These are phyloP conservation scores for Zootoca vivipara DNA, from an alignment of 2,113 vertebrate genomes.

Conservation along the genomic window DNA sequence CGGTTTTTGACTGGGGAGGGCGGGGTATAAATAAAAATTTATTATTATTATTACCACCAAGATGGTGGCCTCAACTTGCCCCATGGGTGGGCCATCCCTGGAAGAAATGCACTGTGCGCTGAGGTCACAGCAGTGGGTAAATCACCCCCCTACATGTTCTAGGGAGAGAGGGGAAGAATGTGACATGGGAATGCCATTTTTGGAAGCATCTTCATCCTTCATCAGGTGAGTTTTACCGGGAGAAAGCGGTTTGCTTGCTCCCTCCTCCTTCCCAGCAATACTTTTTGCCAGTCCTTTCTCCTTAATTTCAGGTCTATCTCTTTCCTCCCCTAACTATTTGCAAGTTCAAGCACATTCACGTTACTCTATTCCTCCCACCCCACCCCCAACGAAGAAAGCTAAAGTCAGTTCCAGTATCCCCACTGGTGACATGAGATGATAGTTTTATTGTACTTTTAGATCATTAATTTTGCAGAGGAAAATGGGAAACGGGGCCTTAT, in stretches of 20 bases:
- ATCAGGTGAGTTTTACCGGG: not conserved
- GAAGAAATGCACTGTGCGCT: not conserved
- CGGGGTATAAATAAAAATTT: too few species aligned
- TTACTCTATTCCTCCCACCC: conserved; percentile 22
- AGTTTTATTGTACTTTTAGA: conserved; percentile 69
- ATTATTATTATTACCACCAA: too few species aligned
- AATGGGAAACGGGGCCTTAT: conserved; percentile 73
- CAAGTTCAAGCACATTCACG: conserved; percentile 30
- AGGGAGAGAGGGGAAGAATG: not conserved
- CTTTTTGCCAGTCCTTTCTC: conserved; percentile 17
- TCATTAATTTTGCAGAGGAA: conserved; percentile 75
- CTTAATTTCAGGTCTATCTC: conserved; percentile 36
- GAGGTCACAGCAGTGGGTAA: not conserved
- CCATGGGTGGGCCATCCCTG: not conserved
- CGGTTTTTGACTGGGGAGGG: too few species aligned
- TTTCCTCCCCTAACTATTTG: conserved; percentile 57
- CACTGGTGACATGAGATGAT: conserved; percentile 52
- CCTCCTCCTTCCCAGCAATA: conserved; percentile 25
- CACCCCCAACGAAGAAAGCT: not conserved
- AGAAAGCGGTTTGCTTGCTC: conserved; percentile 13
- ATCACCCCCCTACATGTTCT: too few species aligned
- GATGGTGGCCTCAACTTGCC: too few species aligned
- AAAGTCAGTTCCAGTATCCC: conserved; percentile 39
- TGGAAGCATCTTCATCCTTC: not conserved
- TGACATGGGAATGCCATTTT: not conserved